These are phyloP conservation scores for Sturnira hondurensis DNA, from an alignment of 2,113 vertebrate species.

Conservation along the genomic window DNA sequence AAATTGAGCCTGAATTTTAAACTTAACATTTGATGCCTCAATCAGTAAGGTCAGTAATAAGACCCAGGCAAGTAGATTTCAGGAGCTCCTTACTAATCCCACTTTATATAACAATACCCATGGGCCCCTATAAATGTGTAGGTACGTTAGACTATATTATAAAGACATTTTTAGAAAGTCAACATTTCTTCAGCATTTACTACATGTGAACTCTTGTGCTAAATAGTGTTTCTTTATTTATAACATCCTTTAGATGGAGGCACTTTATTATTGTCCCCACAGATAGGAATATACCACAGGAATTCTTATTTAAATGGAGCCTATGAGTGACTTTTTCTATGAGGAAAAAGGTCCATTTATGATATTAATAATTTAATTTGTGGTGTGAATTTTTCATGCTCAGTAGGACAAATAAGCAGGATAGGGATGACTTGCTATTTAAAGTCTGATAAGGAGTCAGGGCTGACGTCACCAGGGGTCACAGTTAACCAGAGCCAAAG, in stretches of 20 bases:
- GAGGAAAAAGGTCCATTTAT: neutral
- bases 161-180: neutral
- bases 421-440: neutral
- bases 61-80: neutral
- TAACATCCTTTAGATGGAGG: neutral
- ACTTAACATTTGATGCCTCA: neutral
- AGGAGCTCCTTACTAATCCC: neutral
- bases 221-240: neutral
- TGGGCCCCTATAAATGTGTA: neutral
- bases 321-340: neutral
- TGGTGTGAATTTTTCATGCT: conserved; percentile 19
- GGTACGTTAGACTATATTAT: neutral
- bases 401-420: neutral
- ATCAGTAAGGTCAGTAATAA: neutral
- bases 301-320: neutral
- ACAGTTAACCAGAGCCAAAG: neutral
- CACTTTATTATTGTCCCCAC: neutral
- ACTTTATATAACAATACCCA: neutral
- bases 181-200: conserved; percentile 8
- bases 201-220: neutral
- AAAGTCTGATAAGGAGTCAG: neutral
- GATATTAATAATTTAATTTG: neutral
- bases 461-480: neutral
- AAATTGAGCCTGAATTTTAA: conserved; percentile 26
- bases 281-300: neutral